These are phyloP conservation scores for Noctua pronuba DNA, from an alignment of 2,888 invertebrate species.

Conservation along the genomic window DNA sequence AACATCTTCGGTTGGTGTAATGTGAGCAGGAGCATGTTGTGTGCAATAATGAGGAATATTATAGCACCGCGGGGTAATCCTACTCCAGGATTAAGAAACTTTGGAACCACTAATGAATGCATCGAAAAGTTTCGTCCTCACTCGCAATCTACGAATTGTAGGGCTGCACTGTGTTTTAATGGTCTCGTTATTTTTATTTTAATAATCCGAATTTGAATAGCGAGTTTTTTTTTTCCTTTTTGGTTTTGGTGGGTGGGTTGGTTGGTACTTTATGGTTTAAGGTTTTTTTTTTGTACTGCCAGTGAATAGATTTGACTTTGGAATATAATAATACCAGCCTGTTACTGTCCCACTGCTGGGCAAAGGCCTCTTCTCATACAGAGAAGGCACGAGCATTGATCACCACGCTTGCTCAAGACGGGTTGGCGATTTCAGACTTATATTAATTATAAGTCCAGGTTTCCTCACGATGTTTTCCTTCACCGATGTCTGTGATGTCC, in stretches of 20 bases:
- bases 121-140: slow-evolving; percentile 82
- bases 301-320: not conserved
- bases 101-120: slow-evolving; percentile 83
- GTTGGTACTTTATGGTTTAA: slow-evolving; percentile 2
- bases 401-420: too few relatives aligned
- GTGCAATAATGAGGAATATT: slow-evolving; percentile 69
- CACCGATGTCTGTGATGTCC: too few relatives aligned
- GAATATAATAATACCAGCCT: too few relatives aligned
- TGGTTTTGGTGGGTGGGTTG: not conserved
- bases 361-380: too few relatives aligned
- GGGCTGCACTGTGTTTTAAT: slow-evolving; percentile 67
- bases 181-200: slow-evolving; percentile 58
- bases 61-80: slow-evolving; percentile 74
- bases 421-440: too few relatives aligned
- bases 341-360: too few relatives aligned
- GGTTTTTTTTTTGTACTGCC: too few relatives aligned
- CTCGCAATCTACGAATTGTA: slow-evolving; percentile 80
- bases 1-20: slow-evolving; percentile 61
- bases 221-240: too few relatives aligned
- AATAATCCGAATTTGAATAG: slow-evolving; percentile 42
- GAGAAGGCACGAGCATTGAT: too few relatives aligned
- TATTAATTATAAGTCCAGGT: too few relatives aligned
- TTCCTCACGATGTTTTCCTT: too few relatives aligned
- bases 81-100: slow-evolving; percentile 81
- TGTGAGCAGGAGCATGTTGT: slow-evolving; percentile 54